Conservation (phyloP, 2,888 invertebrate species). For the Drosophila anomelani region DNA sequence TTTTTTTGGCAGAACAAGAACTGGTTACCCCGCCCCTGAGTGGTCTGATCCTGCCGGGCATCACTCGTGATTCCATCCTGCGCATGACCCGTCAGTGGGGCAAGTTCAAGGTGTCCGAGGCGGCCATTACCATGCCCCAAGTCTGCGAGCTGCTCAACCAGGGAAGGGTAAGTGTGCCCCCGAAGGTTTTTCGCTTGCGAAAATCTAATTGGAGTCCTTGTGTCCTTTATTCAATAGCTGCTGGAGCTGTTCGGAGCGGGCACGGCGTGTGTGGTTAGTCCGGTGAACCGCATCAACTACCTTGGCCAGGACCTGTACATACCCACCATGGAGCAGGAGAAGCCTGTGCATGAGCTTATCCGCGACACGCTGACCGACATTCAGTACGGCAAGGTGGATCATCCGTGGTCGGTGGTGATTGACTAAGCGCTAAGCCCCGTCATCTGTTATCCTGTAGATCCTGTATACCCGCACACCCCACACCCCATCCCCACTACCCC, state of each 20-base stretch:
- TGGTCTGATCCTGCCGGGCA: constrained; percentile 97
- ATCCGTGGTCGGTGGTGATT: constrained; percentile 91
- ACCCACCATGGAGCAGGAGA: constrained; percentile 90
- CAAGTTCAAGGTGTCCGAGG: constrained; percentile 93
- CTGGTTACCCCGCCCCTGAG: constrained; percentile 96
- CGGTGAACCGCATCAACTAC: constrained; percentile 94
- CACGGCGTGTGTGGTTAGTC: constrained; percentile 97
- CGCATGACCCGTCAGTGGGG: constrained; percentile 93
- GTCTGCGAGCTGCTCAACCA: constrained; percentile 90
- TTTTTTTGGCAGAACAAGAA: constrained; percentile 89
- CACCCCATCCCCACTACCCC: not conserved
- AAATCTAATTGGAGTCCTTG: not conserved
- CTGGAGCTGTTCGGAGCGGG: constrained; percentile 99
- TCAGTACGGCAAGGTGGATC: constrained; percentile 93
- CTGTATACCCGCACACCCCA: not conserved
- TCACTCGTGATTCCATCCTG: constrained; percentile 95
- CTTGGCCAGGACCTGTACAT: constrained; percentile 88
- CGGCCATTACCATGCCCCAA: constrained; percentile 93
- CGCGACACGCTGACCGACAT: constrained; percentile 93
- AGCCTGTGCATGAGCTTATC: constrained; percentile 90
- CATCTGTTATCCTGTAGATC: constrained; percentile 3
- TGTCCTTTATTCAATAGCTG: constrained; percentile 85
- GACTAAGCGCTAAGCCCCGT: constrained; percentile 83
- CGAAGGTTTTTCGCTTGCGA: accelerated
- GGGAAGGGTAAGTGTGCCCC: constrained; percentile 89